These are phyloP conservation scores for Suncus etruscus DNA, from an alignment of 2,113 vertebrate species.

Conservation along the genomic window DNA sequence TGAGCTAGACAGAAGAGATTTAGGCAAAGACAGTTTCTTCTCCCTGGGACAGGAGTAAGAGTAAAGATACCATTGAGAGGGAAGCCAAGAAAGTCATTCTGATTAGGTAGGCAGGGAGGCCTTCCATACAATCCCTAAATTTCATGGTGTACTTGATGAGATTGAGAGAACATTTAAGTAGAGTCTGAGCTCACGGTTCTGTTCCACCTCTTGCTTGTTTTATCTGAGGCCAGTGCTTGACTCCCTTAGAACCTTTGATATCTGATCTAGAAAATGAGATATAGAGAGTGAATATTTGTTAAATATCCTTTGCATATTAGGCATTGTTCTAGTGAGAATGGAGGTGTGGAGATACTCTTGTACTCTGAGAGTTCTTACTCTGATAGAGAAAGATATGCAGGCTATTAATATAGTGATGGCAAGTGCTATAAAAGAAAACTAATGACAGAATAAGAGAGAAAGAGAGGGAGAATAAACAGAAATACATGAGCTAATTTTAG, in stretches of 20 bases:
- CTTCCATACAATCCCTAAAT: background rate
- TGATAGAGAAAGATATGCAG: background rate
- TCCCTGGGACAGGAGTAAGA: background rate
- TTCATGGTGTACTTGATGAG: background rate
- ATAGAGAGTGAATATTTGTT: background rate
- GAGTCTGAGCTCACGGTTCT: background rate
- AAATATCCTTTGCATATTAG: background rate
- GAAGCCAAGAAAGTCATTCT: background rate
- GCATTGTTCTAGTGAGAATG: background rate
- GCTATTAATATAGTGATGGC: background rate
- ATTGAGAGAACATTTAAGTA: background rate
- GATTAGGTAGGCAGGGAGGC: background rate
- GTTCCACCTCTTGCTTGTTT: background rate
- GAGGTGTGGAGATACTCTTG: background rate
- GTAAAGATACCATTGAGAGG: background rate
- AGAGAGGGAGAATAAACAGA: background rate
- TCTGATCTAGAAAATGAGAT: background rate
- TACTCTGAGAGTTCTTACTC: background rate
- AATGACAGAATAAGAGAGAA: background rate
- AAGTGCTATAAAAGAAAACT: background rate
- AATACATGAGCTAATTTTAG: background rate
- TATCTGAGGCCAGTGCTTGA: background rate
- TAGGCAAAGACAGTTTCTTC: constrained; percentile 78
- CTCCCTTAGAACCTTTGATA: background rate
- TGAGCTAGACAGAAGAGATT: constrained; percentile 37